These are phyloP conservation scores for Eulemur coronatus DNA, from an alignment of 2,797 vertebrate species.

Conservation along the genomic window DNA sequence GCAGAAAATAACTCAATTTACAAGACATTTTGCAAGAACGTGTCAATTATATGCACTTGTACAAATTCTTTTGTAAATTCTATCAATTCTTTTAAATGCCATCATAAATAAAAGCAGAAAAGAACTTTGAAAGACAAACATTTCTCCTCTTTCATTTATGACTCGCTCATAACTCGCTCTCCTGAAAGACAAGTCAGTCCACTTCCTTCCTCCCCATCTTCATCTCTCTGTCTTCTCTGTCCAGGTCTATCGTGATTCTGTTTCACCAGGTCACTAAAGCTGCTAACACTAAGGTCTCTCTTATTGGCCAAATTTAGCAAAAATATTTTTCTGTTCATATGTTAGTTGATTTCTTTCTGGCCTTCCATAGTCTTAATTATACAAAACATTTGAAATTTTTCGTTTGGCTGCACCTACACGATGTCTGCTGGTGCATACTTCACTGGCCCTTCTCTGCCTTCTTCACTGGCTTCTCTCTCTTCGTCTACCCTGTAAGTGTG, in stretches of 20 bases:
- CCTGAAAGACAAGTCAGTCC: background rate
- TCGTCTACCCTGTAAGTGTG: background rate
- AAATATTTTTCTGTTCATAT: background rate
- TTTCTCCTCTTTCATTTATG: background rate
- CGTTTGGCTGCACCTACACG: background rate
- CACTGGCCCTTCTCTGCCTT: background rate
- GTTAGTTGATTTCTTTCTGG: background rate
- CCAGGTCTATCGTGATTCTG: background rate
- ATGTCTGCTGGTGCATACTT: background rate
- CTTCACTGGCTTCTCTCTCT: background rate
- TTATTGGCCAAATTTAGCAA: background rate
- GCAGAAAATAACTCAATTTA: conserved; percentile 17
- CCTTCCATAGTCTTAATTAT: background rate
- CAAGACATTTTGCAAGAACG: conserved; percentile 14
- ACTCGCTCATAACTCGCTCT: background rate
- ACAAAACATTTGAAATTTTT: background rate
- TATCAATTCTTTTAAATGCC: conserved; percentile 29
- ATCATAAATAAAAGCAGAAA: conserved; percentile 15
- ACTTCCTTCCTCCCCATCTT: background rate
- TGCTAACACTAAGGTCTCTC: background rate
- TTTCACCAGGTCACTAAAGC: background rate
- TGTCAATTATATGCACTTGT: background rate
- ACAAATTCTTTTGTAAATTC: background rate
- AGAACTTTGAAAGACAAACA: background rate
- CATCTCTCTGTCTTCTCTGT: background rate